These are phyloP conservation scores for Eurystomus glaucurus DNA, from an alignment of 2,797 vertebrate species.

Conservation along the genomic window DNA sequence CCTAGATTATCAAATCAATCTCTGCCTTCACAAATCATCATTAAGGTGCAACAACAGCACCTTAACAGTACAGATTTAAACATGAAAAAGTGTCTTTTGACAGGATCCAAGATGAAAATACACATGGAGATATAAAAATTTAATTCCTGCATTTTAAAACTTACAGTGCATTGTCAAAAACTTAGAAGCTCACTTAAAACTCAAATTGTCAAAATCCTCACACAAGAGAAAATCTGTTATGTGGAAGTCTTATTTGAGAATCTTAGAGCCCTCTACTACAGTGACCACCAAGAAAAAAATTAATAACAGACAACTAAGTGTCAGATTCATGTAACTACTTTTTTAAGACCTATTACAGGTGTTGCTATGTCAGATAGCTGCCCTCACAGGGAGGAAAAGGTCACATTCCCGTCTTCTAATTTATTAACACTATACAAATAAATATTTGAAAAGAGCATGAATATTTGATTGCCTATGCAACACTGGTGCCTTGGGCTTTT, in stretches of 20 bases:
- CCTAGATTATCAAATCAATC: background rate
- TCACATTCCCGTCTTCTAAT: constrained; percentile 59
- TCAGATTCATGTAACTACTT: background rate
- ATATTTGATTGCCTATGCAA: constrained; percentile 62
- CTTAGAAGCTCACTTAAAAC: background rate
- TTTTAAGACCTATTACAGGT: background rate
- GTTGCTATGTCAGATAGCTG: background rate
- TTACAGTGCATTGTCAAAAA: background rate
- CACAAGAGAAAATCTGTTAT: background rate
- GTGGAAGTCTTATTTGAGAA: background rate
- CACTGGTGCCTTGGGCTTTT: constrained; percentile 43
- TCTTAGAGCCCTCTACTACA: background rate
- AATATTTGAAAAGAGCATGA: constrained; percentile 74
- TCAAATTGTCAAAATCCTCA: background rate
- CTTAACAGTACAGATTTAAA: background rate
- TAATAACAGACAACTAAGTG: background rate
- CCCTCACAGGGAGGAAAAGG: constrained; percentile 38
- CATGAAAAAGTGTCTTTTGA: background rate
- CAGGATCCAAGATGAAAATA: background rate
- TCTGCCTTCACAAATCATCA: background rate
- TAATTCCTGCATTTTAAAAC: background rate
- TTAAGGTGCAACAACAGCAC: background rate
- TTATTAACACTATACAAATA: constrained; percentile 72
- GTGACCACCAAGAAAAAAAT: background rate
- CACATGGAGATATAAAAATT: background rate